Evolutionary conservation across 2,888 invertebrate species (phyloP).

Genomic region (Ennomos fuscantarius): DNA sequence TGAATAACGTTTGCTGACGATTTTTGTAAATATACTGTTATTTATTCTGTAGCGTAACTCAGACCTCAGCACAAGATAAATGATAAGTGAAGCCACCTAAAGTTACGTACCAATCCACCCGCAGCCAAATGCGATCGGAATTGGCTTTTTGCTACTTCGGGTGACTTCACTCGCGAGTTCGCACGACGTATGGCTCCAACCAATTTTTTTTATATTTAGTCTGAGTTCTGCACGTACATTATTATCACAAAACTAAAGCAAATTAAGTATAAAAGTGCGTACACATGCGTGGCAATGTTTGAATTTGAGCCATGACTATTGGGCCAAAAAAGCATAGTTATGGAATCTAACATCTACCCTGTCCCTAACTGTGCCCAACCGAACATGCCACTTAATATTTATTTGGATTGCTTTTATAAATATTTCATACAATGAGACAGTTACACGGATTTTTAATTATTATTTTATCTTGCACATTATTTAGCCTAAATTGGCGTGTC

Average conservation of each 20-base stretch:
- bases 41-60: too few relatives aligned
- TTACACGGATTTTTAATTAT: slow-evolving; percentile 1
- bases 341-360: slow-evolving; percentile 1
- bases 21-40: too few relatives aligned
- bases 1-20: too few relatives aligned
- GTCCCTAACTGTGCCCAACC: background rate
- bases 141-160: too few relatives aligned
- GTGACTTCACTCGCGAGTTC: too few relatives aligned
- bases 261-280: slow-evolving; percentile 4
- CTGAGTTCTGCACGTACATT: too few relatives aligned
- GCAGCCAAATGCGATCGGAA: too few relatives aligned
- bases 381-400: background rate
- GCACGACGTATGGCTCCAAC: too few relatives aligned
- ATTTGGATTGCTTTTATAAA: background rate
- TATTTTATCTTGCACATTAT: background rate
- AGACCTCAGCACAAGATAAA: too few relatives aligned
- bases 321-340: background rate
- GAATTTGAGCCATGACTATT: background rate
- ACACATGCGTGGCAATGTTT: slow-evolving; percentile 3
- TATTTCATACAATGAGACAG: slow-evolving; percentile 10
- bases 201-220: too few relatives aligned
- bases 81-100: too few relatives aligned
- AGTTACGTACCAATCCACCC: too few relatives aligned
- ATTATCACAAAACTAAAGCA: slow-evolving; percentile 14
- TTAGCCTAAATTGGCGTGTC: slow-evolving; percentile 9